A percentile compares a stretch with the other conserved stretches of the same genome.
Conservation (phyloP, 2,797 vertebrate species). For the Caiman crocodilus region DNA sequence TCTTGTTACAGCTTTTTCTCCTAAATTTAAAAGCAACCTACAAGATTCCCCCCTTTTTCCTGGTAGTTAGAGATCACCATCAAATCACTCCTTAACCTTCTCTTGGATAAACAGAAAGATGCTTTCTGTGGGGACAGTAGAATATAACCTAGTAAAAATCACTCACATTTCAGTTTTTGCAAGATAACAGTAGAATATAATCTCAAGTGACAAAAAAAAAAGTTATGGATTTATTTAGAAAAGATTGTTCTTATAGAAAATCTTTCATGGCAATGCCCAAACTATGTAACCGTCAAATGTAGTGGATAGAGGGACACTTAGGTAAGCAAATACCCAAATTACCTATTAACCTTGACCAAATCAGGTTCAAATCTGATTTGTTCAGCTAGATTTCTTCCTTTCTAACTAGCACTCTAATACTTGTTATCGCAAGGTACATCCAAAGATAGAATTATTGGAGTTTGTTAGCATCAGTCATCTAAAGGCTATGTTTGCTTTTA, state of each 20-base stretch:
- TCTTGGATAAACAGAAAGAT: neutral
- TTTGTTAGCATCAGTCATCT: neutral
- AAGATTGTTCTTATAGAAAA: neutral
- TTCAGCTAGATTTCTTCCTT: neutral
- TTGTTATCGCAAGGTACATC: neutral
- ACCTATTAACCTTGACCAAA: neutral
- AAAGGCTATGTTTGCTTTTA: neutral
- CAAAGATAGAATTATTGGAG: neutral
- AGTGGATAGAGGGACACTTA: neutral
- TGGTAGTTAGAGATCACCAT: neutral
- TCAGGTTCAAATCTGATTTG: neutral
- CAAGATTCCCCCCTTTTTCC: neutral
- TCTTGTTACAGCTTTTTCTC: neutral
- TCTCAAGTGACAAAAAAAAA: no score
- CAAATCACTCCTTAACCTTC: neutral
- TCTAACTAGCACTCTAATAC: neutral
- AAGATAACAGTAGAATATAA: no score
- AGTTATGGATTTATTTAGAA: no score
- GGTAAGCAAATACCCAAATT: neutral
- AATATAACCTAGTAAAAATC: no score
- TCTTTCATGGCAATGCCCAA: neutral
- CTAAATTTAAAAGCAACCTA: neutral
- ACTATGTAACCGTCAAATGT: neutral
- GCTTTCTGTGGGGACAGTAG: no score
- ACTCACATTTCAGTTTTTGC: no score